Percentiles rank a stretch among this genome's conserved stretches.
These are phyloP conservation scores for Prunella himalayana DNA, from an alignment of 2,113 vertebrate genomes.

Conservation along the genomic window DNA sequence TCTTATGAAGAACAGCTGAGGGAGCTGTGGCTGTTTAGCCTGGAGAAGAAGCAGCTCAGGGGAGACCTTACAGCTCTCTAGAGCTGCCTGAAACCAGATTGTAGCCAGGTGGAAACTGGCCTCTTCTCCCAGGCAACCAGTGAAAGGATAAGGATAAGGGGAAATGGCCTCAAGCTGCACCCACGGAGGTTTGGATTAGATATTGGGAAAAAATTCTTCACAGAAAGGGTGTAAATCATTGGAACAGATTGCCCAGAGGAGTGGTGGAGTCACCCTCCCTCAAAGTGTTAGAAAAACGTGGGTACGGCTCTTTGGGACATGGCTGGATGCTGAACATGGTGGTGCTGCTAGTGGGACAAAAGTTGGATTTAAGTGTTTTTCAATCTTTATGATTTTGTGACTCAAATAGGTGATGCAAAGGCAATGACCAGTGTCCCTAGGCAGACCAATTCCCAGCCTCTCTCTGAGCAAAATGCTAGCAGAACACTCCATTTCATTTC, in stretches of 20 bases:
- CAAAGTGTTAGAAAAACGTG: neutral
- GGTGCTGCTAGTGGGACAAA: fast-evolving
- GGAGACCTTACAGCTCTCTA: neutral
- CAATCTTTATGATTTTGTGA: neutral
- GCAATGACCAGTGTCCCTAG: neutral
- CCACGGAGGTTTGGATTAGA: neutral
- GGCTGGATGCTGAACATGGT: neutral
- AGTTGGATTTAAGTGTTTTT: neutral
- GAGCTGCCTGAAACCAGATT: neutral
- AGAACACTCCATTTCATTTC: neutral
- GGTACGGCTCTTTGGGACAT: neutral
- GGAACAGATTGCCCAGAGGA: neutral
- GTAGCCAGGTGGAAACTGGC: neutral
- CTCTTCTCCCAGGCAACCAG: neutral
- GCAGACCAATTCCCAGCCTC: neutral
- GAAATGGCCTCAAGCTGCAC: neutral
- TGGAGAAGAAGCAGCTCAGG: neutral
- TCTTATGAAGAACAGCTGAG: neutral
- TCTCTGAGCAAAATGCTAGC: neutral
- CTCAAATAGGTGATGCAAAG: neutral
- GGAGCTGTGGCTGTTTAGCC: neutral
- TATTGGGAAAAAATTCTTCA: neutral
- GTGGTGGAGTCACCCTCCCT: neutral
- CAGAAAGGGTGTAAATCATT: neutral
- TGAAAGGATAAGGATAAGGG: neutral